Base-by-base conservation (phyloP, 2,797 vertebrate species). In the Oophaga sylvatica region DNA sequence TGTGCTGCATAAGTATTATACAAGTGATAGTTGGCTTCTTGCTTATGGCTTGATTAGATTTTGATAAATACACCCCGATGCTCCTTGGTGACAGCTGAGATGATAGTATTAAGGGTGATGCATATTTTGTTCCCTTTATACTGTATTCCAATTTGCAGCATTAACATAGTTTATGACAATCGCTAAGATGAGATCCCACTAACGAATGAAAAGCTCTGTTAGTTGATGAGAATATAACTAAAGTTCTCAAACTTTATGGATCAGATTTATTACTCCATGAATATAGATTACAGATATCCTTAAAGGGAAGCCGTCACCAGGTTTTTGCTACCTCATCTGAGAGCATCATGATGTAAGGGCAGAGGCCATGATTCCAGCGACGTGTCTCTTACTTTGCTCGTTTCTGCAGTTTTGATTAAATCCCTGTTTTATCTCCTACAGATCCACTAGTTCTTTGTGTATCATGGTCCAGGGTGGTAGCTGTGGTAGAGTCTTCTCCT, bases 1-100 rank as follows among this genome's bases (percentile, higher is more conserved):
- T 77, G 53, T 65, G 60, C 59, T 83, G 73, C 71, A 57, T 59
- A 57, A 63, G 62, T 59, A 83, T 59, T 78, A 17, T 82, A 83
- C 29, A 41, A 78, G 71, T 70, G 65, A 70, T 78, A 71, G 80
- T 59, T 31, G 41, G 45, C 73, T n/a, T 56, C 73, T 57, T 78
- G 75, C 75, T 79, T 80, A 86, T 35, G 62, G 68, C 62, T 56
- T 83, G 80, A 70, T 78, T 75, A 78, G 71, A 78, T 82, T 87
- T 83, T 87, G 73, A 83, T 57, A 70, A 80, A 86, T 86, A 59
- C n/a, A 35, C 45, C 62, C 62, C 35, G 16, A 48, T n/a, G 80
- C 63, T 81, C 22, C 80, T 11, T 26, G 17, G n/a, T 67, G 80
- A 81, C 80, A 81, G 80, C 80, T 19, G 16, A 48, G 60, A 81